A percentile compares a stretch with the other conserved stretches of the same genome.
Conservation (phyloP, 2,113 vertebrate genomes). For the Columba janthina region DNA sequence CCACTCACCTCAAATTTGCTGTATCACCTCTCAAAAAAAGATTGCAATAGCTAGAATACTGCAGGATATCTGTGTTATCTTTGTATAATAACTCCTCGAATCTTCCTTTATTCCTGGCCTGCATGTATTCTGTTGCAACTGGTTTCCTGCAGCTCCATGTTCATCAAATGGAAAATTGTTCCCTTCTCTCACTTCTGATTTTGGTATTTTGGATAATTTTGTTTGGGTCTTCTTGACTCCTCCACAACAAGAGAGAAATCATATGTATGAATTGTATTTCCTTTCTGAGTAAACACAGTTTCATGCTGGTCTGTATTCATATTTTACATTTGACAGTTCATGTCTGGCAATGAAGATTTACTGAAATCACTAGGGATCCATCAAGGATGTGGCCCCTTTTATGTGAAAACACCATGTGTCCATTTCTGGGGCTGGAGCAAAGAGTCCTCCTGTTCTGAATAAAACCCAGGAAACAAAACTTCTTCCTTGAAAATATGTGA, state of each 20-base stretch:
- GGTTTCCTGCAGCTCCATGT: neutral
- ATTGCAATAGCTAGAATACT: neutral
- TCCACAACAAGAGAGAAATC: neutral
- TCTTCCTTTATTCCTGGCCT: neutral
- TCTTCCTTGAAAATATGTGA: neutral
- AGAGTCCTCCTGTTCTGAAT: neutral
- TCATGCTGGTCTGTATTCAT: neutral
- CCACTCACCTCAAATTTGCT: neutral
- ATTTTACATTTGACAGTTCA: neutral
- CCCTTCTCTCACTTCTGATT: neutral
- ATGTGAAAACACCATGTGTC: neutral
- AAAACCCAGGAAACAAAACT: neutral
- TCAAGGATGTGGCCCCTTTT: neutral
- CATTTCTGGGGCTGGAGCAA: neutral
- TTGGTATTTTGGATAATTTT: neutral
- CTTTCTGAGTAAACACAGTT: neutral
- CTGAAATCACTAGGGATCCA: neutral
- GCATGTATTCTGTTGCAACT: neutral
- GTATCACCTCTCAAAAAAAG: neutral
- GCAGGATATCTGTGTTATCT: neutral
- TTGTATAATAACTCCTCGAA: neutral
- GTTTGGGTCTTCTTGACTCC: neutral
- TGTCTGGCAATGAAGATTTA: neutral
- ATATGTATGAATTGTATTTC: neutral
- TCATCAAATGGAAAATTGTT: neutral